Base-by-base conservation (phyloP, 2,113 vertebrate species). In the Gopherus flavomarginatus region DNA sequence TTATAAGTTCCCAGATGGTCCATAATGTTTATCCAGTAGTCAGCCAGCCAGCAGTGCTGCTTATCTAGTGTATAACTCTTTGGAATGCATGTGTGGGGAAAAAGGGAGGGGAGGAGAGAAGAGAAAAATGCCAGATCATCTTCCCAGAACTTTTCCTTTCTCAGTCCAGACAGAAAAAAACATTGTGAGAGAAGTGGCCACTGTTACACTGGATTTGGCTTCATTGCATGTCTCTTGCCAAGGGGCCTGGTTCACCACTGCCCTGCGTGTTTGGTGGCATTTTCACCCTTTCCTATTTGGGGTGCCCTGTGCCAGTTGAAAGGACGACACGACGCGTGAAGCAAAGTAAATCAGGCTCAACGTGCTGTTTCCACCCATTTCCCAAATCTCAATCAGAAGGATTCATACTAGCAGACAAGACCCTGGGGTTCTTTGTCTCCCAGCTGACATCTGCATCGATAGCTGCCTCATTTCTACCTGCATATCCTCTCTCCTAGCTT, bases 161-260 rank as follows among this genome's bases (percentile, higher is more conserved):
- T 97, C 97, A 92, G 94, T 92, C 96, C 91, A 97, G 96, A 96
- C 96, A 97, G 97, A 97, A 97, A 97, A 95, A 94, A 96, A 94
- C 72, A 95, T 96, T 94, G 93, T 86, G 19, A 97, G 97, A 94
- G 97, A 97, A 94, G 92, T 14, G 0, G 88, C 65, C 84, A 87
- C 97, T 94, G 94, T 97, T 94, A 93, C 35, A 42, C 93, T 53
- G 95, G 90, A 93, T 83, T 56, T 90, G 97, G 96, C 95, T 96
- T 94, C 89, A 90, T 86, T 95, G 94, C 2, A 0, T 0, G 0
- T 89, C 96, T 91, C 96, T 95, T 92, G 91, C 96, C 92, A 97
- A 96, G 95, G 94, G 94, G 85, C 84, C 88, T 89, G 57, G n/a
- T 89, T 75, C 86, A 52, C 79, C 88, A 80, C 86, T 53, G 87